These are phyloP conservation scores for Psilanteris sp. DNA, from an alignment of 1,140 invertebrate genomes.

Conservation along the genomic window DNA sequence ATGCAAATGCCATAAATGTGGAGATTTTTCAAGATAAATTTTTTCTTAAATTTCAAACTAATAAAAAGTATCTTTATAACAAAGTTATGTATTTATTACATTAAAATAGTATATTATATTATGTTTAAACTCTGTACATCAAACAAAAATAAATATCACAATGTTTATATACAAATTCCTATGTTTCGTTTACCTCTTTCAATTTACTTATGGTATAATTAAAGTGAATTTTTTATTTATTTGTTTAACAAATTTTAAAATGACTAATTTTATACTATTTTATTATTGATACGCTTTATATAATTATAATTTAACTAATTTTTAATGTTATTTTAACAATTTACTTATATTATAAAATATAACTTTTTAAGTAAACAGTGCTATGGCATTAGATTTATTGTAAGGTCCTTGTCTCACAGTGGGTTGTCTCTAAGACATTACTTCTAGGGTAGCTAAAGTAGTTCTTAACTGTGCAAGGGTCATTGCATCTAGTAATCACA, in stretches of 20 bases:
- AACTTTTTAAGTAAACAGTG: conserved; percentile 49
- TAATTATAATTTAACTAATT: too few species aligned
- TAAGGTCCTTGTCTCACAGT: conserved; percentile 47
- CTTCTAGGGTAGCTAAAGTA: conserved; percentile 33
- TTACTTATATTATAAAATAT: conserved; percentile 1
- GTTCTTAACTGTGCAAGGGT: conserved; percentile 30
- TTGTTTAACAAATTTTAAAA: too few species aligned
- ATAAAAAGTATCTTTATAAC: too few species aligned
- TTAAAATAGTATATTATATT: conserved; percentile 2
- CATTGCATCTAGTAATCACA: conserved; percentile 15
- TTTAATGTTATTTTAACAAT: conserved; percentile 8
- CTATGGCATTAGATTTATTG: conserved; percentile 63
- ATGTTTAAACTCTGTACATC: too few species aligned
- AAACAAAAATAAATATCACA: too few species aligned
- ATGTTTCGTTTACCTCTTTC: too few species aligned
- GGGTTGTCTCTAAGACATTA: conserved; percentile 41
- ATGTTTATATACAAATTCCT: too few species aligned
- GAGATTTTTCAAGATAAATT: conserved; percentile 70
- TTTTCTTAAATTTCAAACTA: background rate
- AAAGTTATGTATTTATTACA: background rate
- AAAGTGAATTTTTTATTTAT: too few species aligned
- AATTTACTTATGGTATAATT: too few species aligned
- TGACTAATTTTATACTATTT: too few species aligned
- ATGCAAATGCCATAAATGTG: conserved; percentile 94
- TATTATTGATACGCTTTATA: too few species aligned